Evolutionary conservation across 1,140 invertebrate genomes (phyloP), one percentile per base, ranked within the genome.

Genomic region (Pogonus chalceus): DNA sequence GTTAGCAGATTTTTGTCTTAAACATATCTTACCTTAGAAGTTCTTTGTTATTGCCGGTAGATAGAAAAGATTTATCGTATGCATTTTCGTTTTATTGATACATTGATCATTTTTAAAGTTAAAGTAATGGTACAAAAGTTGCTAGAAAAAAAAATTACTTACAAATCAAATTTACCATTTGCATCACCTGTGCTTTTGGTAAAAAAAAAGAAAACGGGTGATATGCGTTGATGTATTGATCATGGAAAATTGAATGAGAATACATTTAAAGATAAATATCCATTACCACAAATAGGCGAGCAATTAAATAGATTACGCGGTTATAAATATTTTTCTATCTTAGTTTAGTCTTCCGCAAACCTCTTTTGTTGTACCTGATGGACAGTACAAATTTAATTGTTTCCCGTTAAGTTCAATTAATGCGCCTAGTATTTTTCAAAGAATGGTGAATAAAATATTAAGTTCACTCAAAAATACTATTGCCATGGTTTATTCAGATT

Each of bases 371-470:
- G 64, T 61, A 1, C 53, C 57, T 2, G 58, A 59, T 23, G 57
- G 63, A 2, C 63, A 64, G 24, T 77, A 72, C 54, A 73, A 76
- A 56, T 75, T 64, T 52, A 35, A 59, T 0, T 56, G 60, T 49
- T 58, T 73, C 51, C 72, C 72, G 12, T 75, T 73, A 57, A 72
- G 74, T 14, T 53, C 76, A 1, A 58, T 54, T 12, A 73, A 69
- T 54, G 60, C 65, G 0, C 65, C 72, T 0, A 52, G 64, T n/a
- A 63, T 65, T 1, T 76, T 75, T 51, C 64, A 72, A 51, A 52
- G 62, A 23, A 58, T 69, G 7, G 69, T 75, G 7, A 64, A 66
- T 26, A 56, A 50, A 3, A 58, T 71, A 23, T 58, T 67, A 31
- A 47, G n/a, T 2, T 51, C 65, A 2, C 48, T 70, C 0, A 20